Evolutionary conservation across 2,888 invertebrate species (phyloP), one percentile per base, ranked within the genome.

Genomic region (Lepas anatifera): DNA sequence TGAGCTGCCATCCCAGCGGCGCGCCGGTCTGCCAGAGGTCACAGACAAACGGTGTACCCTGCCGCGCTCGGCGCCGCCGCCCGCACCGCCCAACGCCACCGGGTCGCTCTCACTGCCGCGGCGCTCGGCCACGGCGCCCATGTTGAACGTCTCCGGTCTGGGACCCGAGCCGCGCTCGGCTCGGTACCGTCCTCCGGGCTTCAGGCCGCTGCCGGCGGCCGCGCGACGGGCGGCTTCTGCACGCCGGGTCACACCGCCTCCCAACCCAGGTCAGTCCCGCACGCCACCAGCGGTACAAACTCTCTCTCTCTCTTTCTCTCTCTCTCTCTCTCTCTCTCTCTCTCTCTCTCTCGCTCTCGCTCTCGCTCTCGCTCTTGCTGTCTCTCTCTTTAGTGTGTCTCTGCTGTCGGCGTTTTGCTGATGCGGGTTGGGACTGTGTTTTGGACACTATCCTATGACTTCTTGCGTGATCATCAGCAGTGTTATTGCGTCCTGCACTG

Each of bases 111-210:
- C 39, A 25, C 64, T 64, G 64, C 64, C 64, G 37, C 37, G 64
- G 68, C 43, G 66, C 68, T 52, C 67, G 58, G 35, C 66, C 68
- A 29, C 52, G 39, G 37, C 71, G 25, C 67, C 71, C 43, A 67
- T 71, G 50, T 58, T 72, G 72, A 71, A 48, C 71, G 39, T 70
- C 69, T 69, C 67, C 70, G 73, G 74, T 71, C 73, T 64, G 64
- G 39, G 32, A 16, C 18, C 39, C 22, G 64, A 37, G 10, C 3
- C 39, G n/a, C 37, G 64, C n/a, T 64, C 64, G 25, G 64, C 64
- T 3, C 39, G 64, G 37, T 64, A 64, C 64, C 64, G 64, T 1
- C 64, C 64, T 10, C 64, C 64, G 18, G 58, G 58, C 29, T 58
- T 16, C 58, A 29, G 58, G 18, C 58, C 48, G 48, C 3, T 25